These are phyloP conservation scores for Bombycilla garrulus DNA, from an alignment of 2,113 vertebrate species.

Conservation along the genomic window DNA sequence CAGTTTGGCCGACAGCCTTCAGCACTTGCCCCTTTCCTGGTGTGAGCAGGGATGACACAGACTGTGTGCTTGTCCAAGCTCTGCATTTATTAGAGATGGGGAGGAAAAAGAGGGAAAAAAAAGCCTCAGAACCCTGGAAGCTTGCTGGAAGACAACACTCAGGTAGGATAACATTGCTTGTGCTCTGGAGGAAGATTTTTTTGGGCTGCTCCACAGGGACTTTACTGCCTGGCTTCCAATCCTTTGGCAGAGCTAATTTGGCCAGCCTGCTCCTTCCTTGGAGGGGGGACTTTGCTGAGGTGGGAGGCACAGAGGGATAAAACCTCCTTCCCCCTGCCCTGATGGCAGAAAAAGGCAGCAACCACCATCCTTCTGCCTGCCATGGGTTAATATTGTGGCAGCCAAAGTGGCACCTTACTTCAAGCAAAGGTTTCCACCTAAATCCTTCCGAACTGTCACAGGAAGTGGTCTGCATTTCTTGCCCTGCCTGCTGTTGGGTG, in stretches of 20 bases:
- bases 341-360: neutral
- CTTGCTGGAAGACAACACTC: neutral
- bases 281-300: neutral
- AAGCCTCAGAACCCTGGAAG: neutral
- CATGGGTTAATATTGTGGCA: fast-evolving
- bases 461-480: neutral
- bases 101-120: no score
- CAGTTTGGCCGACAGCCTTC: neutral
- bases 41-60: neutral
- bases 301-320: neutral
- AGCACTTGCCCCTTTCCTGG: neutral
- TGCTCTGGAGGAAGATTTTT: neutral
- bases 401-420: neutral
- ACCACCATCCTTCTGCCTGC: neutral
- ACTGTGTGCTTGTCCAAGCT: neutral
- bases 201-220: neutral
- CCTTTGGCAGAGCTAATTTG: neutral
- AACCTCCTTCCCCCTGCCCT: neutral
- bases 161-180: neutral
- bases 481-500: neutral
- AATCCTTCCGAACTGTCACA: neutral
- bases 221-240: neutral
- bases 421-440: neutral
- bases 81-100: neutral
- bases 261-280: neutral